Evolutionary conservation across 2,797 vertebrate genomes (phyloP).

Genomic region (Parambassis ranga): DNA sequence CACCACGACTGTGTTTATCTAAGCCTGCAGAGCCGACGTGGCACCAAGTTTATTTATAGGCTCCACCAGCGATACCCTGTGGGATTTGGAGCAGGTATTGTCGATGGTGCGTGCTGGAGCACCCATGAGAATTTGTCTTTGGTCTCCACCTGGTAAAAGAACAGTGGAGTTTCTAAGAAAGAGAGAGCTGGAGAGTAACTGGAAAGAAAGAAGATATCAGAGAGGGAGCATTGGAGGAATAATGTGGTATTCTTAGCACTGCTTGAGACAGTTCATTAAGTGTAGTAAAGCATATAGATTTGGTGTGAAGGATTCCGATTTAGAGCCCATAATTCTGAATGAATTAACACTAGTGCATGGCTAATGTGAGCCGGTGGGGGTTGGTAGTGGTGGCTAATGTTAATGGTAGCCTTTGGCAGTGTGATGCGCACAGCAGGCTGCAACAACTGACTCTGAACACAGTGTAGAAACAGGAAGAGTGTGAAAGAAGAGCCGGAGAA

Average conservation of each 20-base stretch:
- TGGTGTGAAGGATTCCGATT: not conserved
- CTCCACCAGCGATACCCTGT: slow-evolving; percentile 16
- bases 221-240: not conserved
- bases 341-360: not conserved
- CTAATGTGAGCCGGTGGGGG: not conserved
- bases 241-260: too few relatives aligned
- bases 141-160: slow-evolving; percentile 56
- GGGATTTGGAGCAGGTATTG: slow-evolving; percentile 42
- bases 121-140: slow-evolving; percentile 45
- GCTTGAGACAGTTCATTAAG: too few relatives aligned
- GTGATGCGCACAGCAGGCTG: slow-evolving; percentile 1
- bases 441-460: slow-evolving; percentile 3
- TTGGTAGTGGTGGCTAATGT: slow-evolving; percentile 20
- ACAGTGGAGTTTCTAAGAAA: slow-evolving; percentile 9
- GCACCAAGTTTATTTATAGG: slow-evolving; percentile 63
- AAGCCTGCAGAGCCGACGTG: slow-evolving; percentile 48
- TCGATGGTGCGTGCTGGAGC: not conserved
- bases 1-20: slow-evolving; percentile 32
- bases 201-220: not conserved
- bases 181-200: not conserved
- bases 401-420: slow-evolving; percentile 37
- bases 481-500: not conserved
- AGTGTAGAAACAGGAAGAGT: not conserved
- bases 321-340: not conserved
- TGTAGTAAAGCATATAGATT: not conserved